Evolutionary conservation across 2,113 vertebrate genomes (phyloP).

Genomic region (Pavo muticus): DNA sequence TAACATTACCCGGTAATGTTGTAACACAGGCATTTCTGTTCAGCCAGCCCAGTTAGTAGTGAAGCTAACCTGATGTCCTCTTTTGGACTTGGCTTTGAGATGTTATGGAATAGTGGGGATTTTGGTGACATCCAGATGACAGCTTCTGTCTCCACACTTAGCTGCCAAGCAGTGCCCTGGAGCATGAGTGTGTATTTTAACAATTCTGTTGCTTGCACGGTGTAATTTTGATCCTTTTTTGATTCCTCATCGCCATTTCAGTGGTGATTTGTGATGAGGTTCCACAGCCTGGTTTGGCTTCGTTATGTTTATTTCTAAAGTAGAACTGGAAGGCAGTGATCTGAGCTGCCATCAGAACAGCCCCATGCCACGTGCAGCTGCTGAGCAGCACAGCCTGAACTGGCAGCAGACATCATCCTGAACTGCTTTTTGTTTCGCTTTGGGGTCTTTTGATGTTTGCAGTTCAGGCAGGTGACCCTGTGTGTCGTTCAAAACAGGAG

Average conservation of each 20-base stretch:
- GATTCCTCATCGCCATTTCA: background rate
- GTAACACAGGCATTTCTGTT: background rate
- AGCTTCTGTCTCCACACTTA: background rate
- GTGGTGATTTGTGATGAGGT: background rate
- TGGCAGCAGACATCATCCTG: background rate
- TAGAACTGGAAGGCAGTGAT: background rate
- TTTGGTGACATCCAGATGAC: background rate
- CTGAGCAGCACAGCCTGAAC: no score
- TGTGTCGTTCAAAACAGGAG: constrained; percentile 80
- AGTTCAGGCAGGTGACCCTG: background rate
- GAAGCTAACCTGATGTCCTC: background rate
- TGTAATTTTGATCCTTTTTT: background rate
- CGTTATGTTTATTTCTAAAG: background rate
- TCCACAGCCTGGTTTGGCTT: background rate
- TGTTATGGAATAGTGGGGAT: background rate
- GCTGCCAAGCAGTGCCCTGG: background rate
- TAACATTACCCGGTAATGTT: background rate
- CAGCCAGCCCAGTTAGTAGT: background rate
- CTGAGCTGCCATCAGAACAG: background rate
- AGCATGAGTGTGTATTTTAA: background rate
- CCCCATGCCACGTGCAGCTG: no score
- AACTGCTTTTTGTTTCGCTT: fast-evolving
- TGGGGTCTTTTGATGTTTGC: background rate
- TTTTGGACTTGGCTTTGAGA: background rate
- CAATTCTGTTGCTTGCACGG: background rate